Base-by-base conservation (phyloP, 2,797 vertebrate species). In the Phoebastria nigripes region DNA sequence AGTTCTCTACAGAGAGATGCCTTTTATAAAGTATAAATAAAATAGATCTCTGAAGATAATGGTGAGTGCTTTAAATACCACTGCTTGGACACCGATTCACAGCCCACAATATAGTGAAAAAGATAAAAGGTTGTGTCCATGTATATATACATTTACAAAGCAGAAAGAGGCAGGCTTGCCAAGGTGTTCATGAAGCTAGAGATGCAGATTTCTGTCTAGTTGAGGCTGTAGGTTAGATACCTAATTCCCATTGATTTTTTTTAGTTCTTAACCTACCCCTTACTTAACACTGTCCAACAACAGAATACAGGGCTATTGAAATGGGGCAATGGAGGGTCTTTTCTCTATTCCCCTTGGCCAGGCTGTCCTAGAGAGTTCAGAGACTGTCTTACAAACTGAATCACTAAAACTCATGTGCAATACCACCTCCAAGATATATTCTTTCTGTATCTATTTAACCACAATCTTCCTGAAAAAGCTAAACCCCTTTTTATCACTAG, bases 11-110 rank as follows among this genome's bases (percentile, higher is more conserved):
- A 91, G 83, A 93, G 92, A 87, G 89, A 81, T 94, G 90, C 58
- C 79, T 95, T 95, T 95, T 89, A 86, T 86, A 82, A 89, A 94
- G 86, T 81, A 96, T 70, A 92, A 88, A 94, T 88, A 95, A 94
- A 97, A 90, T 15, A 91, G 72, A 88, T 84, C 82, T 88, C 66
- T 90, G 89, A 89, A 66, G 84, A 28, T 76, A 94, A 82, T 51
- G 81, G 70, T 0, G 1, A 91, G 89, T 39, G 31, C 55, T 92
- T 92, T 87, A 93, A 91, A 94, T 95, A 94, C 73, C 94, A 95
- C 58, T 47, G 82, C 76, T 22, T 41, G 87, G 84, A 79, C 26
- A 47, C 79, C 69, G 92, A 89, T 76, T 62, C 93, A 82, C 65
- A 82, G 87, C 31, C 52, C 41, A 18, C 0, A 1, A 35, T 52